Base-by-base conservation (phyloP, 1,140 invertebrate genomes). In the Platyscapa corneri region DNA sequence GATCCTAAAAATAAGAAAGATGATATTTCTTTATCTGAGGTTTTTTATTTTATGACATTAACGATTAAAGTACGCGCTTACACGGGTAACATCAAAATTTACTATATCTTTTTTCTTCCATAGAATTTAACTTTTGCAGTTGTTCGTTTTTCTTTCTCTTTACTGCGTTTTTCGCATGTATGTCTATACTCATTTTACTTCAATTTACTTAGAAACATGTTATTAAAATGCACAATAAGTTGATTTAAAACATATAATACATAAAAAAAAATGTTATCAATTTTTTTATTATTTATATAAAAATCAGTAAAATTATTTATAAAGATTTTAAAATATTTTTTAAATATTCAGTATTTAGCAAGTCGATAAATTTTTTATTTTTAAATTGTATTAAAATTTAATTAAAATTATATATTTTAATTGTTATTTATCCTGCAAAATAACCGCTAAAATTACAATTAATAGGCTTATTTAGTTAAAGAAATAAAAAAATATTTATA, bases 1-100 rank as follows among this genome's bases (percentile, higher is more conserved):
- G 90, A 92, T 92, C 88, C 90, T 90, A 91, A 91, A 93, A 93
- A 93, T 93, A 91, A 92, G 91, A 92, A 92, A 92, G 92, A 90
- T 91, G 89, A 92, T 91, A 90, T 89, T 90, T 86, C 87, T 87
- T 89, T 86, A 86, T 87, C 84, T 86, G 42, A 77, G 82, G 53
- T 82, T 82, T 76, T 85, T 65, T 30, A 27, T 39, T 78, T 37
- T 67, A 34, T 18, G 8, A 53, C 10, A 1, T 53, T 53, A 7
- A 85, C 74, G 88, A 87, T 89, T 89, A 88, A 90, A 90, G 89
- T 90, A 89, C 89, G 87, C 86, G 88, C 86, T 88, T 89, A 89
- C 88, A 90, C 91, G 90, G 90, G 88, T 87, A 89, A 87, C 89
- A 88, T 90, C 92, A 92, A 92, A 90, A 90, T 84, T 82, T 81